Evolutionary conservation across 2,113 vertebrate genomes (phyloP).

Genomic region (Notarius quadriscutis): DNA sequence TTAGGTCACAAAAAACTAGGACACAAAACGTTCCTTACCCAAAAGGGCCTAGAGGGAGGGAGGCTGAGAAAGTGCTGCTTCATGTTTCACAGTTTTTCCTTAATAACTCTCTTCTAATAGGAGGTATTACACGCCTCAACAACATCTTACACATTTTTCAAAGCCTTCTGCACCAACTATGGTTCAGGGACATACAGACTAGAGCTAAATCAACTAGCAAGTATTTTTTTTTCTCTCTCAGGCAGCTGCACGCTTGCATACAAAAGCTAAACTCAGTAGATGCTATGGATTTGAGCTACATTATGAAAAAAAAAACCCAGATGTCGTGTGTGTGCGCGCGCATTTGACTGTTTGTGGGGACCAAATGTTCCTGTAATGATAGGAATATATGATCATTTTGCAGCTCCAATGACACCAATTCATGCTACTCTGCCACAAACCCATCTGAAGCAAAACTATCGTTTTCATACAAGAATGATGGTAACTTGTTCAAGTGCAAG

Average conservation of each 20-base stretch:
- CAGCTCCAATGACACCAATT: neutral
- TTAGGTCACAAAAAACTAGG: constrained; percentile 20
- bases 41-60: neutral
- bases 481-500: neutral
- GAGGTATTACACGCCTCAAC: constrained; percentile 12
- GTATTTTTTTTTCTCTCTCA: neutral
- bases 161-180: neutral
- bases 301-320: too few species aligned
- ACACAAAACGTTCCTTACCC: neutral
- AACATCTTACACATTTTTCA: neutral
- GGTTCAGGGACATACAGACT: neutral
- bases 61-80: constrained; percentile 49
- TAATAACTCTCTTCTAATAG: constrained; percentile 9
- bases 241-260: neutral
- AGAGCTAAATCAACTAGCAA: neutral
- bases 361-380: neutral
- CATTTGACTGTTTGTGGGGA: neutral
- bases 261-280: neutral
- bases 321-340: neutral
- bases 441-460: neutral
- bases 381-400: neutral
- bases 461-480: neutral
- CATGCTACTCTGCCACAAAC: neutral
- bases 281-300: neutral
- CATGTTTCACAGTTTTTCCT: constrained; percentile 19